phyloP scores from a whole-genome alignment of 2,797 vertebrate genomes.

The Huso huso region DNA sequence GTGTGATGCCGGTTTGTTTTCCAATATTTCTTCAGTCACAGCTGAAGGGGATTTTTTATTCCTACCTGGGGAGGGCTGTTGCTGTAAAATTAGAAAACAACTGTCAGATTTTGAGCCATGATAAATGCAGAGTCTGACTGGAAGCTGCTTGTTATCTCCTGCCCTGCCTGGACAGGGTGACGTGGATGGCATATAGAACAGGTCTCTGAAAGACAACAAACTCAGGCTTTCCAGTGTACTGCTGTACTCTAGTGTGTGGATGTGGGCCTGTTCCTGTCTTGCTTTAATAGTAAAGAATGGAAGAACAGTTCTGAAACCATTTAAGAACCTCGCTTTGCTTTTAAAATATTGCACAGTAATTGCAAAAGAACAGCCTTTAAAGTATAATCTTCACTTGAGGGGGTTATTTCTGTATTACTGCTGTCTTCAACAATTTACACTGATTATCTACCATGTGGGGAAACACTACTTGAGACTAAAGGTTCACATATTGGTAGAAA shows the following conservation, averaged over 20 bases:
- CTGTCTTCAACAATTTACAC: too few relatives aligned
- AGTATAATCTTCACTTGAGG: too few relatives aligned
- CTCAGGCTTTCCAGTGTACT: not conserved
- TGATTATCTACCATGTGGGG: too few relatives aligned
- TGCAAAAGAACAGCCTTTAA: too few relatives aligned
- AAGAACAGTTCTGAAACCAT: too few relatives aligned
- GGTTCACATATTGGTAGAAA: too few relatives aligned
- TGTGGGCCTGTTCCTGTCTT: too few relatives aligned
- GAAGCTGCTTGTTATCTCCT: slow-evolving; percentile 58
- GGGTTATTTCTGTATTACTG: too few relatives aligned
- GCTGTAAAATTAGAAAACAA: slow-evolving; percentile 43
- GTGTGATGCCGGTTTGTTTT: slow-evolving; percentile 39
- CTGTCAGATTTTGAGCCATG: slow-evolving; percentile 57
- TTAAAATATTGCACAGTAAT: too few relatives aligned
- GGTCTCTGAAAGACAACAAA: not conserved
- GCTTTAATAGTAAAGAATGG: too few relatives aligned
- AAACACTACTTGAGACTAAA: too few relatives aligned
- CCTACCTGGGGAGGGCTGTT: slow-evolving; percentile 28
- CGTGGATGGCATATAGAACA: slow-evolving; percentile 1
- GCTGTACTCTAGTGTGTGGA: not conserved
- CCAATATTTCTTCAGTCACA: slow-evolving; percentile 36
- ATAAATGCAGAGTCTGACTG: slow-evolving; percentile 53
- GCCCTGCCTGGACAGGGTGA: slow-evolving; percentile 42
- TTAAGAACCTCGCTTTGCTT: too few relatives aligned
- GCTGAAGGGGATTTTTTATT: slow-evolving; percentile 32